A percentile compares a stretch with the other conserved stretches of the same genome.
Evolutionary conservation across 1,140 invertebrate genomes (phyloP).

Genomic region (Atopsyche davidsoni): DNA sequence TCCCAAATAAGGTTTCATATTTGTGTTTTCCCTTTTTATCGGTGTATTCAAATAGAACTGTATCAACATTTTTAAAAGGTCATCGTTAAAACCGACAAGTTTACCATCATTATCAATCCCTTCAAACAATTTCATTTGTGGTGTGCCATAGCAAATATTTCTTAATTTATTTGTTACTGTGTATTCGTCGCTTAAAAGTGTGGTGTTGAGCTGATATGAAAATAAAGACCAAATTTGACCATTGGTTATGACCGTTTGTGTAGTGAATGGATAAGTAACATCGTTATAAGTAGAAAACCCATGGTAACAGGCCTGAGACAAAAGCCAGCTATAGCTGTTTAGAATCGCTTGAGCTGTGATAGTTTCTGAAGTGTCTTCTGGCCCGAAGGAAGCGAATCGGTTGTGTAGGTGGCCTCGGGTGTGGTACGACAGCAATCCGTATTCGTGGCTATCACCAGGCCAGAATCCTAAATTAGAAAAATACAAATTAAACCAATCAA

Average conservation of each 20-base stretch:
- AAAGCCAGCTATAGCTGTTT: slow-evolving; percentile 71
- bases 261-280: slow-evolving; percentile 79
- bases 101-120: slow-evolving; percentile 59
- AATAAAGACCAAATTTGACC: slow-evolving; percentile 78
- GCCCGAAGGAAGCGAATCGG: slow-evolving; percentile 43
- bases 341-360: slow-evolving; percentile 66
- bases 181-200: slow-evolving; percentile 55
- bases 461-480: slow-evolving; percentile 60
- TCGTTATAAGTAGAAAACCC: slow-evolving; percentile 86
- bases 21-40: slow-evolving; percentile 49
- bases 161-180: slow-evolving; percentile 57
- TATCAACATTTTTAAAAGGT: slow-evolving; percentile 67
- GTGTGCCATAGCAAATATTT: slow-evolving; percentile 79
- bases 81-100: slow-evolving; percentile 74
- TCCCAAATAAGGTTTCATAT: slow-evolving; percentile 70
- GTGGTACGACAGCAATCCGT: slow-evolving; percentile 70
- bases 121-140: slow-evolving; percentile 68
- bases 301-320: slow-evolving; percentile 75
- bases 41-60: slow-evolving; percentile 71
- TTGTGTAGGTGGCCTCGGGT: slow-evolving; percentile 50
- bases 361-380: slow-evolving; percentile 54
- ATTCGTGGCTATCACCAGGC: slow-evolving; percentile 69
- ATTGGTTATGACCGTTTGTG: slow-evolving; percentile 80
- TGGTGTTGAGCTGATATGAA: slow-evolving; percentile 85
- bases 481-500: background rate